phyloP scores from a whole-genome alignment of 2,113 vertebrate genomes.

The Malurus cyaneus region DNA sequence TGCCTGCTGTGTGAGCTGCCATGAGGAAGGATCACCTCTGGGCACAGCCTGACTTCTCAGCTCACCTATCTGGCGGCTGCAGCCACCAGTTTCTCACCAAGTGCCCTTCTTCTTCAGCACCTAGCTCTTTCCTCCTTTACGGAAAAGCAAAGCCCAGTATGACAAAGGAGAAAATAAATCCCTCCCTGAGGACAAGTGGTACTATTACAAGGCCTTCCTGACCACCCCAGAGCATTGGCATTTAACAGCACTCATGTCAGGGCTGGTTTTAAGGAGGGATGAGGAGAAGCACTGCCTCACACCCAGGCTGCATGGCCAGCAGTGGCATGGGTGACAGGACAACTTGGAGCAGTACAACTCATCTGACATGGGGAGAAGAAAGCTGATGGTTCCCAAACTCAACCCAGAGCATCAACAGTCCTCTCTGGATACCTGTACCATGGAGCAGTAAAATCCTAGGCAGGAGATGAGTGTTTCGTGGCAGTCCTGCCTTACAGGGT shows the following conservation, averaged over 20 bases:
- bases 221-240: neutral
- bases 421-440: neutral
- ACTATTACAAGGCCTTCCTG: neutral
- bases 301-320: neutral
- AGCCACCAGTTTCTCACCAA: neutral
- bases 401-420: neutral
- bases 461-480: neutral
- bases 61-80: neutral
- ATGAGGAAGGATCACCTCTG: neutral
- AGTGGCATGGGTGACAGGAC: neutral
- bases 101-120: neutral
- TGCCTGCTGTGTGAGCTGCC: neutral
- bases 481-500: neutral
- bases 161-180: neutral
- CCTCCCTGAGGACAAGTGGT: neutral
- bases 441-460: neutral
- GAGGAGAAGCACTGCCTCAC: neutral
- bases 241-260: neutral
- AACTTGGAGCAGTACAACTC: neutral
- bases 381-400: neutral
- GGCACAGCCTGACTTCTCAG: rapidly evolving
- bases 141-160: neutral
- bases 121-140: neutral
- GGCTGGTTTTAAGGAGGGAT: neutral
- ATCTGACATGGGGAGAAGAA: neutral